Percentiles rank a stretch among this genome's conserved stretches.
phyloP scores from a whole-genome alignment of 53 echinoderm and acorn worm species.

The Paracentrotus lividus region DNA sequence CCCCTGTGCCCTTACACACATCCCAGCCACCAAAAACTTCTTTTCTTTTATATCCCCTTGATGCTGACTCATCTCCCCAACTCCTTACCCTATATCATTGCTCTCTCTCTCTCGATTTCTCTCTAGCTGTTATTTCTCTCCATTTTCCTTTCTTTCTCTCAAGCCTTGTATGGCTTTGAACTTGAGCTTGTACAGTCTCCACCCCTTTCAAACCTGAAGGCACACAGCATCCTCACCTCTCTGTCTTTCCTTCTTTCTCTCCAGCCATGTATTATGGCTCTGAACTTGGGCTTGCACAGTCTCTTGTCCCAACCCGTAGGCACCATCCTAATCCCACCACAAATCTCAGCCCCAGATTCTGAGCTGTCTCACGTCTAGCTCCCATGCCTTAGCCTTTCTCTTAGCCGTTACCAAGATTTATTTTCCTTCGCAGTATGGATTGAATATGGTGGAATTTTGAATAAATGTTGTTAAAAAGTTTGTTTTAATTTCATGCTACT shows the following conservation, averaged over 20 bases:
- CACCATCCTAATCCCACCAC: slow-evolving; percentile 58
- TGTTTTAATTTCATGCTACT: no score
- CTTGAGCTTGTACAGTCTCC: not conserved
- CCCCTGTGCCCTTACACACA: not conserved
- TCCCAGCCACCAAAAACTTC: not conserved
- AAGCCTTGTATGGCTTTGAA: not conserved
- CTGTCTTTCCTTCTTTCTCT: not conserved
- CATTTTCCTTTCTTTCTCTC: not conserved
- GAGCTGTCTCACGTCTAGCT: slow-evolving; percentile 34
- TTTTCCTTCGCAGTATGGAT: no score
- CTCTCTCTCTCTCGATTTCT: not conserved
- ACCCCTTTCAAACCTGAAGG: no score
- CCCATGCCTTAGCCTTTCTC: slow-evolving; percentile 28
- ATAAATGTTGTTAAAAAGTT: no score
- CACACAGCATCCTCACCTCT: no score
- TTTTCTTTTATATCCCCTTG: not conserved
- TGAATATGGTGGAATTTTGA: no score
- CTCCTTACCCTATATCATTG: not conserved
- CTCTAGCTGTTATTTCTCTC: not conserved
- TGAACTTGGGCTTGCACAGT: slow-evolving; percentile 21
- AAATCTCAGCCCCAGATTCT: slow-evolving; percentile 48
- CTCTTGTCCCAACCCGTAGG: slow-evolving; percentile 35
- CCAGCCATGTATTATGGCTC: not conserved
- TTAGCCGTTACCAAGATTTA: not conserved
- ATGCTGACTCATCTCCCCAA: not conserved